A percentile compares a stretch with the other conserved stretches of the same genome.
phyloP scores from a whole-genome alignment of 2,113 vertebrate species.

The Microcebus griseorufus region DNA sequence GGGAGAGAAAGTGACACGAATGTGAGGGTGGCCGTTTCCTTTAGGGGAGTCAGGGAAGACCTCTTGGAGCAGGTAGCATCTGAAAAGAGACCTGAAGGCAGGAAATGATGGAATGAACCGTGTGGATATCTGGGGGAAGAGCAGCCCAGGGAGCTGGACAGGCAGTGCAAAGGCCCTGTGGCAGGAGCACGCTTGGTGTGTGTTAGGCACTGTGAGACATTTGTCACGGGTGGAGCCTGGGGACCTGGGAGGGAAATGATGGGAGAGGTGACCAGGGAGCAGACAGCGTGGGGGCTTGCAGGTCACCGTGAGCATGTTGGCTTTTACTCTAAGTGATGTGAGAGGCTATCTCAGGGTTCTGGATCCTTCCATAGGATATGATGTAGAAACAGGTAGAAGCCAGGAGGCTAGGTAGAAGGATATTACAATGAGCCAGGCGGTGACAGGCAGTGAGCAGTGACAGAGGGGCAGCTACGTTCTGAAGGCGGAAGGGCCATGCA shows the following conservation, averaged over 20 bases:
- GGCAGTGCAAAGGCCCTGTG: neutral
- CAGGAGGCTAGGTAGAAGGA: neutral
- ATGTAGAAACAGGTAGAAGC: neutral
- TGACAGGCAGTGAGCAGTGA: too few relatives aligned
- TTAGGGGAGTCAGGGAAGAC: neutral
- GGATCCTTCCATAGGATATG: neutral
- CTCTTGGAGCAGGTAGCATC: neutral
- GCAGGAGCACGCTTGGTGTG: rapidly evolving
- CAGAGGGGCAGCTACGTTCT: neutral
- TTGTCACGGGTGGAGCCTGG: rapidly evolving
- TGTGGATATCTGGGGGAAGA: neutral
- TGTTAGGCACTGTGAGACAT: rapidly evolving
- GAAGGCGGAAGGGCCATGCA: neutral
- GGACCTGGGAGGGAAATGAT: neutral
- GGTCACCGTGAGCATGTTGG: rapidly evolving
- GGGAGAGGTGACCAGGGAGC: too few relatives aligned
- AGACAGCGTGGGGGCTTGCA: rapidly evolving
- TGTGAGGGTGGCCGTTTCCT: neutral
- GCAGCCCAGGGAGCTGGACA: rapidly evolving
- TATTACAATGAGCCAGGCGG: too few relatives aligned
- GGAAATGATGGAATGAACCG: neutral
- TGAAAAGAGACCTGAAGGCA: neutral
- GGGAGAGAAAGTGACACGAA: neutral
- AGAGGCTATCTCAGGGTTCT: neutral
- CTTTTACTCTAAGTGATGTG: neutral